A percentile compares a stretch with the other conserved stretches of the same genome.
Conservation (phyloP, 2,888 invertebrate species). For the Conomelus anceps region DNA sequence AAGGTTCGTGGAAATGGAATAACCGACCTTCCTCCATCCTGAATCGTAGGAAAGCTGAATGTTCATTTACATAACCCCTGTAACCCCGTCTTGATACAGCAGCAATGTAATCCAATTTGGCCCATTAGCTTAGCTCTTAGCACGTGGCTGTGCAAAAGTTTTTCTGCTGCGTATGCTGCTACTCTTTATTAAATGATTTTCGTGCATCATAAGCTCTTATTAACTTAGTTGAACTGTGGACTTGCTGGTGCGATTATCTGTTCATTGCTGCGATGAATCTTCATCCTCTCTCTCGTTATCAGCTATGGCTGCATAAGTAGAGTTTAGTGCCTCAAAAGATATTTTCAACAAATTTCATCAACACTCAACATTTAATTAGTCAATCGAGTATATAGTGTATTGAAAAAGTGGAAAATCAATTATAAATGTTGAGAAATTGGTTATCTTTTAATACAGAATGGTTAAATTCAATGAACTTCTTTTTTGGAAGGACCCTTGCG, state of each 20-base stretch:
- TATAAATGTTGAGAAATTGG: not conserved
- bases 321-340: not conserved
- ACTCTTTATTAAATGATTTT: not conserved
- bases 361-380: not conserved
- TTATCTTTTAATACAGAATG: not conserved
- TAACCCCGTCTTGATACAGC: not conserved
- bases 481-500: not conserved
- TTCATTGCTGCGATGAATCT: not conserved
- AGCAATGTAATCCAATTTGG: not conserved
- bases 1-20: not conserved
- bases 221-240: not conserved
- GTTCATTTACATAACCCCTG: not conserved
- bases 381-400: not conserved
- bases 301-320: not conserved
- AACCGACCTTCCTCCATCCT: not conserved
- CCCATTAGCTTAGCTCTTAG: not conserved
- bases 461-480: not conserved
- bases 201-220: not conserved
- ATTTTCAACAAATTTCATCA: not conserved
- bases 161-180: not conserved
- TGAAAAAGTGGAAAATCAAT: not conserved
- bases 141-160: not conserved
- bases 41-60: not conserved
- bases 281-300: too few relatives aligned
- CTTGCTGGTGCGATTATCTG: not conserved